A percentile compares a stretch with the other conserved stretches of the same genome.
Evolutionary conservation across 2,113 vertebrate genomes (phyloP).

Genomic region (Catharus bicknelli): DNA sequence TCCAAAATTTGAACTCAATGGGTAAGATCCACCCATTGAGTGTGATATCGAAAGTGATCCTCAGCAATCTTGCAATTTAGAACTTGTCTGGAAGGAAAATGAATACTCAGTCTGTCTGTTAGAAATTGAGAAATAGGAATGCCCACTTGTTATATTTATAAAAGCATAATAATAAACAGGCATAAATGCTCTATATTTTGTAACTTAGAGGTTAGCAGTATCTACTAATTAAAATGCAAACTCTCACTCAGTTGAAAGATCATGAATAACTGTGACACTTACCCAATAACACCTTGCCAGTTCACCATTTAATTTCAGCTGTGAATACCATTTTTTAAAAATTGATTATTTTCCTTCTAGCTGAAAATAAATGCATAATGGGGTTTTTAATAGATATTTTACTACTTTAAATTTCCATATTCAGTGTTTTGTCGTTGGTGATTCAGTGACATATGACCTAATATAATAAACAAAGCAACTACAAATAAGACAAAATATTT

Average conservation of each 20-base stretch:
- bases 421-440: constrained; percentile 14
- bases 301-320: constrained; percentile 51
- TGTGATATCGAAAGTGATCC: background rate
- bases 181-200: constrained; percentile 19
- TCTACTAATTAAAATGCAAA: constrained; percentile 69
- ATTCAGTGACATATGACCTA: background rate
- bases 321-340: constrained; percentile 25
- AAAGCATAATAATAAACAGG: background rate
- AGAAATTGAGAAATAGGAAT: background rate
- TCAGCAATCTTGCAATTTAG: background rate
- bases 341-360: constrained; percentile 43
- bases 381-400: background rate
- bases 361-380: constrained; percentile 42
- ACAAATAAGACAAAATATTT: background rate
- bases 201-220: constrained; percentile 15
- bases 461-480: background rate
- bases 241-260: constrained; percentile 10
- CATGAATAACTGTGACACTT: constrained; percentile 70
- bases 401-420: background rate
- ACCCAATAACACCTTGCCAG: constrained; percentile 37
- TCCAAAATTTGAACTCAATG: background rate
- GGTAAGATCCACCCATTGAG: background rate
- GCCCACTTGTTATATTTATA: background rate
- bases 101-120: fast-evolving
- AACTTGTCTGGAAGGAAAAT: background rate